These are phyloP conservation scores for Sycobia sp. DNA, from an alignment of 1,140 invertebrate species.

Conservation along the genomic window DNA sequence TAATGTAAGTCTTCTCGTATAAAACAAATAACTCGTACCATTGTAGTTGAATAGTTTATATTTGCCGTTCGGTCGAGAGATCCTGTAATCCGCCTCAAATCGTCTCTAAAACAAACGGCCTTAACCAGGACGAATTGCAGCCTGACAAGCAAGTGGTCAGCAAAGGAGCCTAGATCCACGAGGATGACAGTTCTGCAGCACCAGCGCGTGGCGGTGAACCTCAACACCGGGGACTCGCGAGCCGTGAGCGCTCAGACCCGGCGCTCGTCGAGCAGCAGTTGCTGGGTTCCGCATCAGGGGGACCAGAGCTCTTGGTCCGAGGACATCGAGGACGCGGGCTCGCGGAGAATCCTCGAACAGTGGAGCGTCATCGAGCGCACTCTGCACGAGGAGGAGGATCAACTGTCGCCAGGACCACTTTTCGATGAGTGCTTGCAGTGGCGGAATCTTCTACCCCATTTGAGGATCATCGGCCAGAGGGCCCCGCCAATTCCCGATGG, in stretches of 20 bases:
- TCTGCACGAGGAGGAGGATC: slow-evolving; percentile 48
- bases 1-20: neutral
- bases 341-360: slow-evolving; percentile 47
- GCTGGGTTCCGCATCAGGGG: slow-evolving; percentile 36
- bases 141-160: neutral
- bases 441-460: slow-evolving; percentile 51
- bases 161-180: neutral
- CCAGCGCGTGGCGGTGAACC: too few relatives aligned
- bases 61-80: too few relatives aligned
- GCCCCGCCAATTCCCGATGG: neutral
- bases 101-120: too few relatives aligned
- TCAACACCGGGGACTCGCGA: too few relatives aligned
- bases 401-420: slow-evolving; percentile 26
- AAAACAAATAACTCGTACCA: neutral
- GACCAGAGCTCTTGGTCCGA: slow-evolving; percentile 47
- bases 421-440: slow-evolving; percentile 55
- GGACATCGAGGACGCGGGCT: slow-evolving; percentile 48
- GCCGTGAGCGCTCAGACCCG: too few relatives aligned
- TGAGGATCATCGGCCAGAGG: slow-evolving; percentile 35
- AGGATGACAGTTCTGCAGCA: neutral
- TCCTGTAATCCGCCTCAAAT: too few relatives aligned
- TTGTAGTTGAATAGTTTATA: too few relatives aligned
- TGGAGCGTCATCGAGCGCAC: slow-evolving; percentile 52
- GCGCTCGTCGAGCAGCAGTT: slow-evolving; percentile 23
- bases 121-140: too few relatives aligned